A percentile compares a stretch with the other conserved stretches of the same genome.
These are phyloP conservation scores for Elegia similella DNA, from an alignment of 2,888 invertebrate species.

Conservation along the genomic window DNA sequence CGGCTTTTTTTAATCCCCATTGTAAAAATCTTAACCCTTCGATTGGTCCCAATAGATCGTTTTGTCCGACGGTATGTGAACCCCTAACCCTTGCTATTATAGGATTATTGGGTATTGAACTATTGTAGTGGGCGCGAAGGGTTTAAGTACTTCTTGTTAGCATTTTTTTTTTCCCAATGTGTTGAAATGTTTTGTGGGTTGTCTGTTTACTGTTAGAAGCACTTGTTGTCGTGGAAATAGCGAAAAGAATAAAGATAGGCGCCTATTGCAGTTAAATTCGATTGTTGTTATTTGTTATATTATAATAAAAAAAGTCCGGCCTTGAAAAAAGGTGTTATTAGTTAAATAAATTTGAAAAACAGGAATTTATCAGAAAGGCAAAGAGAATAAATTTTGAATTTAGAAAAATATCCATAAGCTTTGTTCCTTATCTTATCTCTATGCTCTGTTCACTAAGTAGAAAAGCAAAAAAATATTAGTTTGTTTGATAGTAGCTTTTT, in stretches of 20 bases:
- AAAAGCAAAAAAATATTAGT: no score
- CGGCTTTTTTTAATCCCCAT: constrained; percentile 45
- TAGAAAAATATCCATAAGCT: no score
- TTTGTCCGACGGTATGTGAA: constrained; percentile 32
- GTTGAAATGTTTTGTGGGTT: constrained; percentile 26
- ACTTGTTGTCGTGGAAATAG: neutral
- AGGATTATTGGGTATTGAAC: constrained; percentile 78
- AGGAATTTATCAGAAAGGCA: no score
- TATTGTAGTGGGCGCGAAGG: constrained; percentile 73
- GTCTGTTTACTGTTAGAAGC: constrained; percentile 5
- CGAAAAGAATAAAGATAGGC: neutral
- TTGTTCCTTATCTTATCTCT: no score
- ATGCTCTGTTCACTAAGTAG: no score
- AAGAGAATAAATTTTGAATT: no score
- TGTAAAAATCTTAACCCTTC: constrained; percentile 44
- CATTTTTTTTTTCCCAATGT: constrained; percentile 36
- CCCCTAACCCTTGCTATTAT: constrained; percentile 61
- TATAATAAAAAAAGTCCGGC: no score
- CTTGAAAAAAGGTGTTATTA: no score
- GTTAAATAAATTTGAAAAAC: no score
- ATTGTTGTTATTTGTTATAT: no score
- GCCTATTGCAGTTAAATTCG: no score
- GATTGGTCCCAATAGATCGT: constrained; percentile 42
- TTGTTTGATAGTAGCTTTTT: no score
- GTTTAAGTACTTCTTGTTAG: constrained; percentile 63